These are phyloP conservation scores for Leptobrachium ailaonicum DNA, from an alignment of 2,113 vertebrate species.

Conservation along the genomic window DNA sequence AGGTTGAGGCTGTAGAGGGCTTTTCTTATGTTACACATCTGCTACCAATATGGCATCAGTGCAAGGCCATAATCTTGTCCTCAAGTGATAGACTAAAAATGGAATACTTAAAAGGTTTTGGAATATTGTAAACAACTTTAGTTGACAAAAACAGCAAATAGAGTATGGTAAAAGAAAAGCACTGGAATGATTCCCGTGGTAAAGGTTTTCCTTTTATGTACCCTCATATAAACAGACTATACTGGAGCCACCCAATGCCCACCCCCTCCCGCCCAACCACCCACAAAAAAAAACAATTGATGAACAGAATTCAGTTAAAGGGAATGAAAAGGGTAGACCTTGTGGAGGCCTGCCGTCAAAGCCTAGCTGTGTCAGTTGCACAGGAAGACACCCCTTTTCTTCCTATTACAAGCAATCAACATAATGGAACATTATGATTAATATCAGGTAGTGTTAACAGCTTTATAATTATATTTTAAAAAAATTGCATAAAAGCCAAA, in stretches of 20 bases:
- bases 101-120: too few species aligned
- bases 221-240: constrained; percentile 70
- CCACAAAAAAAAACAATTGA: constrained; percentile 90
- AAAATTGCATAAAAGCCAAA: constrained; percentile 86
- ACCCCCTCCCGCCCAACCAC: constrained; percentile 78
- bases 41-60: too few species aligned
- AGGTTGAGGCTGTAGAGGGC: too few species aligned
- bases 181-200: constrained; percentile 87
- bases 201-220: constrained; percentile 74
- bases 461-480: constrained; percentile 84
- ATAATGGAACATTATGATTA: constrained; percentile 99
- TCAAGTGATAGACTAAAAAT: too few species aligned
- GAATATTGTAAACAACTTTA: too few species aligned
- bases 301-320: constrained; percentile 99
- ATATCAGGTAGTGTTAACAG: constrained; percentile 97
- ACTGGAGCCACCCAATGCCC: constrained; percentile 67
- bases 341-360: constrained; percentile 99
- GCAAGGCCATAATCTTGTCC: too few species aligned
- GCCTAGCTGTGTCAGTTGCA: constrained; percentile 99
- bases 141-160: constrained; percentile 64
- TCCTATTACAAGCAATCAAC: constrained; percentile 99
- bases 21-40: too few species aligned
- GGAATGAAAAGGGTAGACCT: constrained; percentile 99
- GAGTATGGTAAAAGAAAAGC: constrained; percentile 54
- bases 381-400: constrained; percentile 99